A percentile compares a stretch with the other conserved stretches of the same genome.
Evolutionary conservation across 2,888 invertebrate species (phyloP).

Genomic region (Ectropis crepuscularia): DNA sequence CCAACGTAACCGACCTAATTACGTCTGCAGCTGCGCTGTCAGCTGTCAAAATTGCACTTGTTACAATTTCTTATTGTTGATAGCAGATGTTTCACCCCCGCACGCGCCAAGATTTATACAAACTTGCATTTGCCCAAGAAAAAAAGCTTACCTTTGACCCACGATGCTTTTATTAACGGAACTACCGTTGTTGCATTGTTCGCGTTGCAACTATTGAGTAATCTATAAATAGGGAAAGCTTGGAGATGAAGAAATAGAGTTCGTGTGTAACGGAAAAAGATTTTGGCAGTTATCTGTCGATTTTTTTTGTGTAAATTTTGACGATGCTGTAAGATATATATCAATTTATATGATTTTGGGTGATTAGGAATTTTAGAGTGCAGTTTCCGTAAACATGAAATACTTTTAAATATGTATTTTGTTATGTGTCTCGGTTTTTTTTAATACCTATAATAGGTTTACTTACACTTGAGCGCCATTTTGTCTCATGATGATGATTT

Average conservation of each 20-base stretch:
- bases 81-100: conserved; percentile 34
- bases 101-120: conserved; percentile 28
- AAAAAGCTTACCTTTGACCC: conserved; percentile 32
- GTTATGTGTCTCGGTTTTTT: too few species aligned
- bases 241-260: neutral
- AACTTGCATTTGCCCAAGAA: conserved; percentile 16
- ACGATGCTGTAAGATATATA: neutral
- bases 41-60: conserved; percentile 44
- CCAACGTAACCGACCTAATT: conserved; percentile 39
- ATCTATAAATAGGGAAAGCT: neutral
- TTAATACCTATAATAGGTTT: too few species aligned
- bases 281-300: conserved; percentile 29
- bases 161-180: conserved; percentile 26
- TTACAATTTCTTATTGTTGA: conserved; percentile 31
- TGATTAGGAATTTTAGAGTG: neutral
- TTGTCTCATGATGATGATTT: too few species aligned
- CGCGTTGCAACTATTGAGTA: neutral
- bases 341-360: neutral
- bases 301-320: conserved; percentile 8
- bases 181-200: conserved; percentile 24
- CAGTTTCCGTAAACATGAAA: too few species aligned
- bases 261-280: neutral
- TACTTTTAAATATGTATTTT: too few species aligned
- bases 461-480: too few species aligned
- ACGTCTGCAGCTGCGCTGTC: conserved; percentile 35